A percentile compares a stretch with the other conserved stretches of the same genome.
These are phyloP conservation scores for Ips nitidus DNA, from an alignment of 1,140 invertebrate species.

Conservation along the genomic window DNA sequence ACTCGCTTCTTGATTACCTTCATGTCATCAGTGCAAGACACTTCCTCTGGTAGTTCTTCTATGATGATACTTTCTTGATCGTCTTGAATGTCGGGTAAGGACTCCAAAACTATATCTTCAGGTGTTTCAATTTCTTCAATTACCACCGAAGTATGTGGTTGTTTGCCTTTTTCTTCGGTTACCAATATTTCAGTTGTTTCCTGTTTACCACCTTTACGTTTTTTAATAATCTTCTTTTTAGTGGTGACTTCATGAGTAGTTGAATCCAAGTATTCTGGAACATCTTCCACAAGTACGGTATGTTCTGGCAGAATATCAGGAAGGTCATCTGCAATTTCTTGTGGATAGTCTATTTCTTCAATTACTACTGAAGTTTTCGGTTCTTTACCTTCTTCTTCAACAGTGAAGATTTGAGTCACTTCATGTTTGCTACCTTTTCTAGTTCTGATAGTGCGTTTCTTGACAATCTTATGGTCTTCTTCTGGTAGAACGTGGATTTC, in stretches of 20 bases:
- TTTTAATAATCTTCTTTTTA: constrained; percentile 49
- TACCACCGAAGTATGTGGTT: constrained; percentile 47
- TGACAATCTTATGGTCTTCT: constrained; percentile 52
- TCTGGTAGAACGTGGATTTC: constrained; percentile 54
- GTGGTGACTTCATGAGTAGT: constrained; percentile 43
- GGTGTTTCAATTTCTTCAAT: constrained; percentile 50
- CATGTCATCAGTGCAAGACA: constrained; percentile 49
- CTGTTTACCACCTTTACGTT: constrained; percentile 44
- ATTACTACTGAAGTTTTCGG: constrained; percentile 49
- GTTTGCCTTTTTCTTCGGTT: constrained; percentile 47
- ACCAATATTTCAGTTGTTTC: constrained; percentile 49
- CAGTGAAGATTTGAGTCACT: constrained; percentile 44
- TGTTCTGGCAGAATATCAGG: constrained; percentile 35
- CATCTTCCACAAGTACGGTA: constrained; percentile 46
- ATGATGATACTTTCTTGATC: constrained; percentile 18
- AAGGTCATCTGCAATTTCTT: constrained; percentile 33
- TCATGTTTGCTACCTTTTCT: constrained; percentile 47
- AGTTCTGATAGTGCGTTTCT: constrained; percentile 47
- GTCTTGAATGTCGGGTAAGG: constrained; percentile 6
- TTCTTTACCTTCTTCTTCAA: constrained; percentile 48
- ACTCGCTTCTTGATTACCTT: constrained; percentile 35
- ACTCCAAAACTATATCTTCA: constrained; percentile 15
- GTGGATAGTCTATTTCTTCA: constrained; percentile 34
- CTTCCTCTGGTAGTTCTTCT: constrained; percentile 33
- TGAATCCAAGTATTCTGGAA: constrained; percentile 50